These are phyloP conservation scores for Astyanax mexicanus DNA, from an alignment of 2,797 vertebrate species.

Conservation along the genomic window DNA sequence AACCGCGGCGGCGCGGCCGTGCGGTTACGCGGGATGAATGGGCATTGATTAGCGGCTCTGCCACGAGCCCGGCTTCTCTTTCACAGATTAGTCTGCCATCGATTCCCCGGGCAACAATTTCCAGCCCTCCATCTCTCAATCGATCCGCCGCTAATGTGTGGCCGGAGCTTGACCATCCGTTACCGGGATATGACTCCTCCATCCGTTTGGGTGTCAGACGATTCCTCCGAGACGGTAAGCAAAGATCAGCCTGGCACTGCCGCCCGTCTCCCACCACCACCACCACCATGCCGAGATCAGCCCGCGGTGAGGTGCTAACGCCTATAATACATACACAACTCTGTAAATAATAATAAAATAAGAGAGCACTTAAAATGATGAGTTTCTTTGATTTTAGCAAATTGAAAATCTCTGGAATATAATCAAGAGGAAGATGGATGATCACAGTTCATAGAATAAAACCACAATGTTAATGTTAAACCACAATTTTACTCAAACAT, in stretches of 20 bases:
- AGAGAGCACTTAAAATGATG: too few relatives aligned
- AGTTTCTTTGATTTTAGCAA: too few relatives aligned
- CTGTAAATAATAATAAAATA: too few relatives aligned
- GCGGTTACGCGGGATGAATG: slow-evolving; percentile 91
- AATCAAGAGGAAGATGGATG: too few relatives aligned
- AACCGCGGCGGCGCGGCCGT: slow-evolving; percentile 87
- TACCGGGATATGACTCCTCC: slow-evolving; percentile 80
- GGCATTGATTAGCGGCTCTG: slow-evolving; percentile 86
- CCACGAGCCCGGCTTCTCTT: slow-evolving; percentile 83
- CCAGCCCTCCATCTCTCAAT: slow-evolving; percentile 83
- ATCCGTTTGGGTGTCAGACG: slow-evolving; percentile 76
- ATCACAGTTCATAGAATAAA: too few relatives aligned
- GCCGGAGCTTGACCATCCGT: slow-evolving; percentile 83
- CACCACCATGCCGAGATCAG: too few relatives aligned
- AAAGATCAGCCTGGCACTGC: neutral
- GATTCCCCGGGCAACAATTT: slow-evolving; percentile 83
- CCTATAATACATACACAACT: too few relatives aligned
- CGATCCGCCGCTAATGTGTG: slow-evolving; percentile 85
- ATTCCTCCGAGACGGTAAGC: neutral
- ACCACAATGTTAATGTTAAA: too few relatives aligned
- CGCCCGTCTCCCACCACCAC: too few relatives aligned
- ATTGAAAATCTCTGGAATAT: too few relatives aligned
- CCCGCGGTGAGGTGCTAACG: too few relatives aligned
- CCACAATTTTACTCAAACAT: too few relatives aligned
- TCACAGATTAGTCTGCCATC: slow-evolving; percentile 87